Evolutionary conservation across 2,113 vertebrate species (phyloP).

Genomic region (Cyanoliseus patagonus): DNA sequence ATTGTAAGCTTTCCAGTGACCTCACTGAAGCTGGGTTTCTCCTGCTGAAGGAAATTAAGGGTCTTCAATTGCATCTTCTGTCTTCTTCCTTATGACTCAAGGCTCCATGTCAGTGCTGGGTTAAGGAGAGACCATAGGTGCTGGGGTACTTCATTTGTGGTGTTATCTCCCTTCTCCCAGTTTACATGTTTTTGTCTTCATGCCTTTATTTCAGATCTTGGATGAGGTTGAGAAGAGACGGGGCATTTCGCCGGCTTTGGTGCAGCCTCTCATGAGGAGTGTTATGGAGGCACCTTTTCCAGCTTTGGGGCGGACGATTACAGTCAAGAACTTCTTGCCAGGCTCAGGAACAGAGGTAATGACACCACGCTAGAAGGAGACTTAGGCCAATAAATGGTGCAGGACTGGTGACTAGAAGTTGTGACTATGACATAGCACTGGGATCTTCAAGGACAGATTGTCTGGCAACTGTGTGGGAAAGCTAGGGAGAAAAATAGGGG

Average conservation of each 20-base stretch:
- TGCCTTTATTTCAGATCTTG: conserved; percentile 82
- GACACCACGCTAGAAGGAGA: neutral
- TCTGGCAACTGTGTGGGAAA: neutral
- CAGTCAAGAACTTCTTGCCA: conserved; percentile 94
- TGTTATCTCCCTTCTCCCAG: neutral
- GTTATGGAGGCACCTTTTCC: conserved; percentile 98
- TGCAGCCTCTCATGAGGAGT: conserved; percentile 97
- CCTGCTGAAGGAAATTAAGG: neutral
- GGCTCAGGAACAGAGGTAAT: conserved; percentile 94
- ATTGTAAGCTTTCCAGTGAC: neutral
- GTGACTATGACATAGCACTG: neutral
- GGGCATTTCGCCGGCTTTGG: conserved; percentile 94
- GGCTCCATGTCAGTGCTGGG: accelerated
- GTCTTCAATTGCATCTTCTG: neutral
- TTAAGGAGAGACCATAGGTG: neutral
- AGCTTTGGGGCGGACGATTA: conserved; percentile 90
- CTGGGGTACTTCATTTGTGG: neutral
- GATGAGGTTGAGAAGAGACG: conserved; percentile 96
- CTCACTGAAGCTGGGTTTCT: neutral
- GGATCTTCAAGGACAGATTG: neutral
- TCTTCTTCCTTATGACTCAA: neutral
- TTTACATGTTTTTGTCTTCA: neutral
- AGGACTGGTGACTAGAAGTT: neutral
- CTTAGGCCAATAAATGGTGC: neutral
- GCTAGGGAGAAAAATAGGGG: neutral